Conservation (phyloP, 1,140 invertebrate species). For the Apis cerana region DNA sequence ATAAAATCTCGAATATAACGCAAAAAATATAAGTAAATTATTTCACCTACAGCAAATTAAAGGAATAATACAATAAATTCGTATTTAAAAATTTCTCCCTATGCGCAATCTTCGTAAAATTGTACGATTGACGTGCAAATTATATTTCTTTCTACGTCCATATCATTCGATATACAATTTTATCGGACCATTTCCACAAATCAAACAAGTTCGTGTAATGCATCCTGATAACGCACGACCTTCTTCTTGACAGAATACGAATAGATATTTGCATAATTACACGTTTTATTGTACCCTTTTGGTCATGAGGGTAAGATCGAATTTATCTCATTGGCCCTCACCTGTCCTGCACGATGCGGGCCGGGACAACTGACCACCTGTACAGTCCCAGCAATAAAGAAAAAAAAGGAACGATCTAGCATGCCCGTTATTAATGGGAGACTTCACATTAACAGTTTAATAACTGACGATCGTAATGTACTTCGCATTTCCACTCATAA, state of each 20-base stretch:
- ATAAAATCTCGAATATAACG: too few species aligned
- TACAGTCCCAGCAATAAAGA: constrained; percentile 66
- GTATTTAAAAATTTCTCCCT: too few species aligned
- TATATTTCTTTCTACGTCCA: neutral
- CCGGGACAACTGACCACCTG: constrained; percentile 77
- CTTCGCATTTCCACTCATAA: neutral
- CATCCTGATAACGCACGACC: constrained; percentile 48
- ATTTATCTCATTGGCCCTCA: constrained; percentile 79
- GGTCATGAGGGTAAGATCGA: constrained; percentile 80
- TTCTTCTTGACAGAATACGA: constrained; percentile 65
- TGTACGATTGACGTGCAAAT: neutral
- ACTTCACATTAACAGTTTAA: neutral
- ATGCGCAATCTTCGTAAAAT: neutral
- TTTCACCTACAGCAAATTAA: too few species aligned
- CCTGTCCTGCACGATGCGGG: constrained; percentile 79
- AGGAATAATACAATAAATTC: too few species aligned
- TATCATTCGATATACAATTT: neutral
- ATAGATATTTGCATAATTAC: constrained; percentile 78
- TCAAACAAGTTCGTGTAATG: constrained; percentile 11
- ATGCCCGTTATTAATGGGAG: neutral
- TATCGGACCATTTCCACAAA: constrained; percentile 13
- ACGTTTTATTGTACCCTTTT: constrained; percentile 67
- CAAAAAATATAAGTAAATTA: too few species aligned
- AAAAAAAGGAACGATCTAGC: constrained; percentile 54
- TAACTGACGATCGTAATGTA: neutral